Base-by-base conservation (phyloP, 2,113 vertebrate species). In the Hoplias malabaricus region DNA sequence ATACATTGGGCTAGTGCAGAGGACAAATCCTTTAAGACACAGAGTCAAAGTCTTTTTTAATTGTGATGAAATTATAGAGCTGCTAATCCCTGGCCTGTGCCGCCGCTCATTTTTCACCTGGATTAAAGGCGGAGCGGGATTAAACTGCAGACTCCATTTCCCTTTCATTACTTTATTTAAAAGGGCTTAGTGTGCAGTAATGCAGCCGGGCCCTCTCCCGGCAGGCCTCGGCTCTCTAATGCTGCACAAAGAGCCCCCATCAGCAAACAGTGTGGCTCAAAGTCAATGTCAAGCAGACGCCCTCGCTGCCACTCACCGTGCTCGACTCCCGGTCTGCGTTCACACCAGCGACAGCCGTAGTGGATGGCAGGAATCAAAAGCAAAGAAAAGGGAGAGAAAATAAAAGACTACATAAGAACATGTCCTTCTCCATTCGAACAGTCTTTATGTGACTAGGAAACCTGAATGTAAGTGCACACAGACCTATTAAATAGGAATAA, bases 301-400 rank as follows among this genome's bases (percentile, higher is more conserved):
- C 81, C 74, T 46, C 16, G 2, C n/a, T 19, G 81, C 56, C 40
- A 97, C 96, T 92, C 92, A 98, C 96, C 90, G 95, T 93, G 42
- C 95, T 95, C 2, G 96, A 96, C 85, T 98, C 96, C 66, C 96
- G 94, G 86, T 98, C 96, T 98, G 89, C 89, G 76, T 80, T 79
- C 82, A 8, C 53, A 5, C 57, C 78, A 4, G 14, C 3, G 85
- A 84, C 27, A 89, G 84, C 9, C 81, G 84, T 81, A 86, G 89
- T 87, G 46, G 89, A 88, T 87, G 89, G 84, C 87, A 87, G 77
- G 82, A 87, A 88, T 38, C 4, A 27, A 46, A 40, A n/a, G 79
- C 80, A 61, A 29, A 50, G 80, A 82, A 48, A 31, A 34, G 46
- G 25, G 14, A 14, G 10, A 33, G 9, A 56, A 86, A 84, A 62